Percentiles rank a stretch among this genome's conserved stretches.
Evolutionary conservation across 2,113 vertebrate genomes (phyloP).

Genomic region (Cyanoramphus novaezelandiae): DNA sequence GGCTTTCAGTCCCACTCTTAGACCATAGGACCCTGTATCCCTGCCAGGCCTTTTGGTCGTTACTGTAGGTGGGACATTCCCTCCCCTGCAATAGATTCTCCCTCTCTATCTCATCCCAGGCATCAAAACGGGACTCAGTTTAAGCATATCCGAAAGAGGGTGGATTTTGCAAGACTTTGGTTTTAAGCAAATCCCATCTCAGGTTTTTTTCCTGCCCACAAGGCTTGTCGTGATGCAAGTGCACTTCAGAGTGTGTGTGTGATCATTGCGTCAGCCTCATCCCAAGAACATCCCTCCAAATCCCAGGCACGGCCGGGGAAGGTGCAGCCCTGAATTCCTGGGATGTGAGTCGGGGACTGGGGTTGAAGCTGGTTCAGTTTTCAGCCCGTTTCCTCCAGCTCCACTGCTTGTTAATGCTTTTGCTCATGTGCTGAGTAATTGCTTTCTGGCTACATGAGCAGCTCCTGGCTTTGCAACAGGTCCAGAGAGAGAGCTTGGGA

Average conservation of each 20-base stretch:
- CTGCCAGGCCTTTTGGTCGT: not conserved
- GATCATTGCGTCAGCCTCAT: not conserved
- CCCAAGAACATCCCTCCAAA: not conserved
- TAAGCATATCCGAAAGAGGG: not conserved
- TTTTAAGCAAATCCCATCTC: not conserved
- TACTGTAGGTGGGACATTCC: not conserved
- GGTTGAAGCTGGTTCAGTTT: not conserved
- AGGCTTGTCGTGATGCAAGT: not conserved
- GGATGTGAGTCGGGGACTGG: not conserved
- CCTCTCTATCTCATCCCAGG: not conserved
- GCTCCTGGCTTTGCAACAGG: not conserved
- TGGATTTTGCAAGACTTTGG: conserved; percentile 11
- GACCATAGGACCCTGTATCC: rapidly evolving
- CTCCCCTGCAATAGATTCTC: not conserved
- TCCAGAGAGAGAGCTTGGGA: not conserved
- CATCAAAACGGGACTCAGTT: not conserved
- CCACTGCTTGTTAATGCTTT: not conserved
- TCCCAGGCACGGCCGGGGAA: not conserved
- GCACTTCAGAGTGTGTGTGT: not conserved
- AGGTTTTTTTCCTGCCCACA: not conserved
- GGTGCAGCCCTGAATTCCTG: not conserved
- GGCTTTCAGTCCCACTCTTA: not conserved
- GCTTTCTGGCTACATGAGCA: not conserved
- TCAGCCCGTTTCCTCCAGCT: not conserved
- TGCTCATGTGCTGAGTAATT: not conserved